A percentile compares a stretch with the other conserved stretches of the same genome.
Evolutionary conservation across 2,888 invertebrate genomes (phyloP).

Genomic region (Lagria hirta): DNA sequence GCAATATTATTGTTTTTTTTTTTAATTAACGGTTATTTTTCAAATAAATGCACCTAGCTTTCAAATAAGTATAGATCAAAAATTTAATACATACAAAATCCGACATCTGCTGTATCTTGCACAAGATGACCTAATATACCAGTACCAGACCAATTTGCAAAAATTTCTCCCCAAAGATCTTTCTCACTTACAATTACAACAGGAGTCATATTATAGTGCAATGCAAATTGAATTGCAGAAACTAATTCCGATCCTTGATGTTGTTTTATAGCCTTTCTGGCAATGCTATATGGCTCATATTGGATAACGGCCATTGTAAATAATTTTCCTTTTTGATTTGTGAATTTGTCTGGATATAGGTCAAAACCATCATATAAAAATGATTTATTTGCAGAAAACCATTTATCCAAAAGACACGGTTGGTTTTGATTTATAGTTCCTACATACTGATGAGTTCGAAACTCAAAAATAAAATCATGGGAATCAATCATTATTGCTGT

Average conservation of each 20-base stretch:
- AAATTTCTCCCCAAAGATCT: conserved; percentile 66
- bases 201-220: conserved; percentile 53
- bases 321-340: conserved; percentile 38
- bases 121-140: conserved; percentile 64
- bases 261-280: conserved; percentile 35
- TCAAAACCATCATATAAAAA: conserved; percentile 28
- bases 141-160: conserved; percentile 63
- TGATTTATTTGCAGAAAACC: conserved; percentile 16
- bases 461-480: conserved; percentile 3
- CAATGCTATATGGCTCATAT: conserved; percentile 61
- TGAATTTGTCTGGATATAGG: conserved; percentile 42
- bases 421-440: conserved; percentile 8
- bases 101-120: conserved; percentile 62
- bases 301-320: conserved; percentile 59
- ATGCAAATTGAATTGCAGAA: conserved; percentile 56
- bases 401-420: conserved; percentile 8
- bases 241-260: conserved; percentile 59
- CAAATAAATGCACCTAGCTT: too few species aligned
- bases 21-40: too few species aligned
- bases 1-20: too few species aligned
- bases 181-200: conserved; percentile 55
- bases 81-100: conserved; percentile 53
- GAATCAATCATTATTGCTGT: too few species aligned
- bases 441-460: conserved; percentile 18
- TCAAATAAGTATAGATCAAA: too few species aligned